Base-by-base conservation (phyloP, 2,113 vertebrate genomes). In the Cairina moschata region DNA sequence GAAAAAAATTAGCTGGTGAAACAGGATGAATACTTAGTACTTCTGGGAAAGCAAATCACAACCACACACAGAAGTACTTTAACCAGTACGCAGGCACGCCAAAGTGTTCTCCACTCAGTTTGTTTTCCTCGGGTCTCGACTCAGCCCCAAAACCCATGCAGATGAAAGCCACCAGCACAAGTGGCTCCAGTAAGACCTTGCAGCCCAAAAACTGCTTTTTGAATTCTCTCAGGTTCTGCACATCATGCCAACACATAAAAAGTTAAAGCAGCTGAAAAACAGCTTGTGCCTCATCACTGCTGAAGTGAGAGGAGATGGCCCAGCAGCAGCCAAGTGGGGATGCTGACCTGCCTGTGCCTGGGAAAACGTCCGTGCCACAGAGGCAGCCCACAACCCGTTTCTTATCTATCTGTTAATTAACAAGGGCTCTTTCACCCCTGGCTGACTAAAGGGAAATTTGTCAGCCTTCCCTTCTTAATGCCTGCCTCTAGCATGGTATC, bases 271-370 rank as follows among this genome's bases (percentile, higher is more conserved):
- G 46, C 20, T 48, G 46, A 22, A 68, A 75, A 48, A 23, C 0
- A 2, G 77, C n/a, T 0, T 34, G n/a, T 16, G 40, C 3, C 11
- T 29, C 36, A 31, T 7, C 26, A n/a, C 34, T 4, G 17, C 0
- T 29, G 40, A 50, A 52, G 52, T 3, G 10, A 88, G 79, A 65
- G 0, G 1, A 36, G 14, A 20, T 7, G 28, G 55, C 17, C n/a
- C 31, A 54, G 9, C 7, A 46, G 36, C 67, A 76, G 58, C 32
- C 38, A 17, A 3, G 32, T 11, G 42, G 32, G 42, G 22, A n/a
- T 23, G 17, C 59, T 38, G 29, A 80, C 44, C 11, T 73, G 62
- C 46, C 3, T 0, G 11, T 29, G 50, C 50, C 80, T 59, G 6
- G 69, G 23, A 46, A 40, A 40, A 74, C 31, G 7, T 40, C 67